These are phyloP conservation scores for Tetragonula carbonaria DNA, from an alignment of 2,888 invertebrate species.

Conservation along the genomic window DNA sequence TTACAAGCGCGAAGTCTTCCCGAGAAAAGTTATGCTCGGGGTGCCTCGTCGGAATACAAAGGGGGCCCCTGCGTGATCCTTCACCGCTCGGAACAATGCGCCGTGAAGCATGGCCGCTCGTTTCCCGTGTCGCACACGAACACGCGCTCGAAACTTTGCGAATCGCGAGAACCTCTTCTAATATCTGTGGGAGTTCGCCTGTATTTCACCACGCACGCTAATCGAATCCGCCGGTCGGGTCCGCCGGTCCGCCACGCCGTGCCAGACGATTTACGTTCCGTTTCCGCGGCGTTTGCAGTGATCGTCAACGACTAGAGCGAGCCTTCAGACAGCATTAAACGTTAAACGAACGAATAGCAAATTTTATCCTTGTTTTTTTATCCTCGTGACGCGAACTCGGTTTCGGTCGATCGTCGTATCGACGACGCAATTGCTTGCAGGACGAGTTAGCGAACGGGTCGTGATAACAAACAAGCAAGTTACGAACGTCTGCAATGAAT, in stretches of 20 bases:
- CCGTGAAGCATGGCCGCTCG: constrained; percentile 66
- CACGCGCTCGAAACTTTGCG: constrained; percentile 62
- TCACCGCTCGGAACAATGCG: constrained; percentile 68
- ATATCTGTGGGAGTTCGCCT: constrained; percentile 50
- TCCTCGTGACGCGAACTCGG: background rate
- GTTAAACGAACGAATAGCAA: too few species aligned
- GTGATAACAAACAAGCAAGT: constrained; percentile 61
- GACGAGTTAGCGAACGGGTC: constrained; percentile 57
- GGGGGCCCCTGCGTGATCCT: constrained; percentile 68
- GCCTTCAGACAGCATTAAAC: too few species aligned
- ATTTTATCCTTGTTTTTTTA: background rate
- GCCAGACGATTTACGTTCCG: too few species aligned
- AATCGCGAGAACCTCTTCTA: constrained; percentile 60
- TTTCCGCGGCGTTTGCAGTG: background rate
- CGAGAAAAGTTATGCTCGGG: constrained; percentile 70
- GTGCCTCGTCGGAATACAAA: constrained; percentile 71
- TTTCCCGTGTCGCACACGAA: constrained; percentile 63
- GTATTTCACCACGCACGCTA: background rate
- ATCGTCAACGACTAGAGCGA: too few species aligned
- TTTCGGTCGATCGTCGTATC: background rate
- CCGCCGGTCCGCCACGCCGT: background rate
- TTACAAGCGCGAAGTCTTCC: constrained; percentile 65
- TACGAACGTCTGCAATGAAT: constrained; percentile 41
- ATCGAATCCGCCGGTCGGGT: constrained; percentile 2
- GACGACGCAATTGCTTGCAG: constrained; percentile 15